These are phyloP conservation scores for Megalonaias nervosa DNA, from an alignment of 1,140 invertebrate species.

Conservation along the genomic window DNA sequence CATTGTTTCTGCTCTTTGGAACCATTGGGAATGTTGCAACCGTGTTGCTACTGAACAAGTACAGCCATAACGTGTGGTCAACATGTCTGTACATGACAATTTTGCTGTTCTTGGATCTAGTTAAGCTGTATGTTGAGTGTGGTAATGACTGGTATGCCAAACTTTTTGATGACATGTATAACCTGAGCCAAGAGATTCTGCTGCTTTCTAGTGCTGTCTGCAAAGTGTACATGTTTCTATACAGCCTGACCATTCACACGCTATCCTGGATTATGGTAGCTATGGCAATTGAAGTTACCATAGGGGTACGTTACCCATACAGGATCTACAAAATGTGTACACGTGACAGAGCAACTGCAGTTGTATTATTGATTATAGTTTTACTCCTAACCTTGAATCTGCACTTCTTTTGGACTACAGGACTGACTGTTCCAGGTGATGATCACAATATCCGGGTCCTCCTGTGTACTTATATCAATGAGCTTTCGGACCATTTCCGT, in stretches of 20 bases:
- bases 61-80: slow-evolving; percentile 62
- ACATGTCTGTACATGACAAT: slow-evolving; percentile 67
- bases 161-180: slow-evolving; percentile 26
- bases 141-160: slow-evolving; percentile 59
- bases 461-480: slow-evolving; percentile 48
- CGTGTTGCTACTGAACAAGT: slow-evolving; percentile 50
- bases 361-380: slow-evolving; percentile 62
- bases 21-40: slow-evolving; percentile 61
- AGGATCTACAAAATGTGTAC: slow-evolving; percentile 63
- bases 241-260: slow-evolving; percentile 57
- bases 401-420: slow-evolving; percentile 69
- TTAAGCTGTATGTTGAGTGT: slow-evolving; percentile 63
- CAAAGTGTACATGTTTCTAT: slow-evolving; percentile 65
- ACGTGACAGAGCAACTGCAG: slow-evolving; percentile 57
- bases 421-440: slow-evolving; percentile 44
- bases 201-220: slow-evolving; percentile 61
- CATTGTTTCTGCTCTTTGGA: slow-evolving; percentile 61
- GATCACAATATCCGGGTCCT: slow-evolving; percentile 27
- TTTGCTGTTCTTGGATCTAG: slow-evolving; percentile 54
- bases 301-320: slow-evolving; percentile 57
- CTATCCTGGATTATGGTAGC: slow-evolving; percentile 67
- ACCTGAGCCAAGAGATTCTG: slow-evolving; percentile 53
- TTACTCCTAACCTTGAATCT: slow-evolving; percentile 66
- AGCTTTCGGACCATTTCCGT: slow-evolving; percentile 53
- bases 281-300: slow-evolving; percentile 61